Percentiles rank a stretch among this genome's conserved stretches.
These are phyloP conservation scores for Argyrosomus japonicus DNA, from an alignment of 2,113 vertebrate species.

Conservation along the genomic window DNA sequence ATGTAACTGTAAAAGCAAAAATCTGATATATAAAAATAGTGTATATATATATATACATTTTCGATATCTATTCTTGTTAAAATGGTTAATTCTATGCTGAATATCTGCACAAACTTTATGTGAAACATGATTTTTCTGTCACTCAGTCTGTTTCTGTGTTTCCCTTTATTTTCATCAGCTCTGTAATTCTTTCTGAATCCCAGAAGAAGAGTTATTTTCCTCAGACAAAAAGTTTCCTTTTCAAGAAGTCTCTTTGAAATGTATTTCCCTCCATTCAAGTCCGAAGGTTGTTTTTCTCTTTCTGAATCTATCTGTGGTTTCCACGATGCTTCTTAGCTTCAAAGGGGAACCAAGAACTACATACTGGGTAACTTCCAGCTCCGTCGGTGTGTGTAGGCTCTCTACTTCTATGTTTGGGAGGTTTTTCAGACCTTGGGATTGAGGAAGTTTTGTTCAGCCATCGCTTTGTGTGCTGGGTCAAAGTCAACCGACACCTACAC, in stretches of 20 bases:
- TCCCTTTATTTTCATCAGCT: background rate
- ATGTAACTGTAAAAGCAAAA: too few species aligned
- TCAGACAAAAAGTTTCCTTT: slow-evolving; percentile 1
- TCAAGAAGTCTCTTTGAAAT: slow-evolving; percentile 34
- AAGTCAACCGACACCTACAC: too few species aligned
- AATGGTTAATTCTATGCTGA: background rate
- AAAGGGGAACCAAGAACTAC: background rate
- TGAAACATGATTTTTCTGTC: background rate
- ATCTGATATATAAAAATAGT: too few species aligned
- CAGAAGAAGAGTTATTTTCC: background rate
- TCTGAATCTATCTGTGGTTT: slow-evolving; percentile 5
- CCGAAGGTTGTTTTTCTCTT: background rate
- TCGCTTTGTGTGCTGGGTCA: too few species aligned
- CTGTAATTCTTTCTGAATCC: background rate
- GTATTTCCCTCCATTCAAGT: background rate
- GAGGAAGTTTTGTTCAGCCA: background rate
- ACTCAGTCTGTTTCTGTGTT: background rate
- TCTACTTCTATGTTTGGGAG: background rate
- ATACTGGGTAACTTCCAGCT: background rate
- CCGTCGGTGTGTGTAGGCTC: background rate
- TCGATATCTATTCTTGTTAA: background rate
- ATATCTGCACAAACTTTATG: background rate
- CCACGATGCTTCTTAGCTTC: background rate
- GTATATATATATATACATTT: too few species aligned
- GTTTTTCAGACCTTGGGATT: background rate